Base-by-base conservation (phyloP, 2,113 vertebrate species). In the Pygoscelis adeliae region DNA sequence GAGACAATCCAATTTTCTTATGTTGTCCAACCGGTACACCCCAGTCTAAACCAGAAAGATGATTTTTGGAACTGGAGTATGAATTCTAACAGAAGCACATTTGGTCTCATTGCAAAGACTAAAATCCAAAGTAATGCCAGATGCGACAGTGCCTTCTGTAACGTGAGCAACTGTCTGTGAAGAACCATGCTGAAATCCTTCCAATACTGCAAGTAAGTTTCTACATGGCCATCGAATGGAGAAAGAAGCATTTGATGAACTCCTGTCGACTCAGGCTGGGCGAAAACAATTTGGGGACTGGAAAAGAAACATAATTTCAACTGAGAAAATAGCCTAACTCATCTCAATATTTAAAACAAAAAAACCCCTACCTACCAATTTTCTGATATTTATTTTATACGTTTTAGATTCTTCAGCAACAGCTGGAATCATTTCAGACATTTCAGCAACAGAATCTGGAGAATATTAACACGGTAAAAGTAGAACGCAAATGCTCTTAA, bases 401-500 rank as follows among this genome's bases (percentile, higher is more conserved):
- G 16, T 83, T 92, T 34, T 23, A 98, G 98, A 93, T 88, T 70
- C 93, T 98, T 71, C 97, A 97, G 59, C 97, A 98, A 53, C 96
- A 98, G 15, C 32, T 98, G 91, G 94, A 98, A 88, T 97, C 90
- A 21, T 97, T 98, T 87, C 95, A 97, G 84, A 92, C 94, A 76
- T 96, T 98, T 71, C 81, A 66, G 76, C 97, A 97, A 83, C 96
- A 98, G 92, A 98, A 94, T 55, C 73, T 98, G 65, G 95, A 97
- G 86, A 96, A 96, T 72, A 97, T 97, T 50, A 97, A 80, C 73
- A 93, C 58, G 91, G 97, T 98, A 98, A 96, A 91, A 61, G 23
- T 10, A 83, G n/a, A 58, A 36, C 32, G 38, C 61, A 83, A 73
- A 53, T 62, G 25, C 19, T 62, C 32, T 49, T 62, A 81, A 63